Percentiles rank a stretch among this genome's conserved stretches.
Conservation (phyloP, 2,888 invertebrate genomes). For the Meganola albula region DNA sequence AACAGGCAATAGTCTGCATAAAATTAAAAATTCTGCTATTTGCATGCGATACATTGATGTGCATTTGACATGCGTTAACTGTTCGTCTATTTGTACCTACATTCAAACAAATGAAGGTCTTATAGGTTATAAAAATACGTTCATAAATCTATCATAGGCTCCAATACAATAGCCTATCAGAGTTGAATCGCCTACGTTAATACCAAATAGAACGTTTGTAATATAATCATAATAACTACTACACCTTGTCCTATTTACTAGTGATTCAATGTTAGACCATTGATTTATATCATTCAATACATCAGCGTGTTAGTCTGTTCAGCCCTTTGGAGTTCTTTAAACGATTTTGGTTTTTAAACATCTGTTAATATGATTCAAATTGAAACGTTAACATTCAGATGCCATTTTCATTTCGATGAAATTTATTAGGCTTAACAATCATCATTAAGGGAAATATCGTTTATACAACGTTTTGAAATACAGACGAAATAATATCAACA, state of each 20-base stretch:
- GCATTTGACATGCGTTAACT: too few species aligned
- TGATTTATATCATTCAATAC: conserved; percentile 45
- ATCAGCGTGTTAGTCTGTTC: conserved; percentile 16
- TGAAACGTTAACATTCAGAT: too few species aligned
- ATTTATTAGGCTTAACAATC: too few species aligned
- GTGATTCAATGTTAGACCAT: conserved; percentile 36
- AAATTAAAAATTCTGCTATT: too few species aligned
- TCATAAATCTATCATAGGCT: conserved; percentile 25
- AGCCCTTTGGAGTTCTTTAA: conserved; percentile 1
- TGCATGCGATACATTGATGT: too few species aligned
- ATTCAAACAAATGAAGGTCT: conserved; percentile 11
- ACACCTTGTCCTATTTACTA: conserved; percentile 45
- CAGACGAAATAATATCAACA: too few species aligned
- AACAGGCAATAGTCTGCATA: too few species aligned
- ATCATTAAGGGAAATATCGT: too few species aligned
- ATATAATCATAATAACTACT: conserved; percentile 25
- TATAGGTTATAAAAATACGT: conserved; percentile 18
- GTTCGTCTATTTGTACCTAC: too few species aligned
- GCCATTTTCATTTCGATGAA: too few species aligned
- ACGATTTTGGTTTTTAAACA: conserved; percentile 5
- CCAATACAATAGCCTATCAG: conserved; percentile 49
- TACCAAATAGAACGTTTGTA: conserved; percentile 39
- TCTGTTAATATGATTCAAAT: too few species aligned
- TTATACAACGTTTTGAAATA: too few species aligned
- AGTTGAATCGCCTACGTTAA: conserved; percentile 31